These are phyloP conservation scores for Abrostola triplasia DNA, from an alignment of 2,888 invertebrate genomes.

Conservation along the genomic window DNA sequence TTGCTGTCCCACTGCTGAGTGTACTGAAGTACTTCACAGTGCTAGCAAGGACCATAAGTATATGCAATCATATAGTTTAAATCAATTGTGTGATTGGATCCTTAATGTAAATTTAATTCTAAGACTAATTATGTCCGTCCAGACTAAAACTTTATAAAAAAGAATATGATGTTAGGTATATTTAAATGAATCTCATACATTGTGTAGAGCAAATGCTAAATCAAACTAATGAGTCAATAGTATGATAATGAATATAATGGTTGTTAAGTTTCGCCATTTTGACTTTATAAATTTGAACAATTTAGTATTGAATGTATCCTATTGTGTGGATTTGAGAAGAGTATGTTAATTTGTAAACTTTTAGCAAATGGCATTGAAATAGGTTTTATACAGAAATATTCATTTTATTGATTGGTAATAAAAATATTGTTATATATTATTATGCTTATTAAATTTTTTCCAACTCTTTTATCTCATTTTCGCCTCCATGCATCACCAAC, in stretches of 20 bases:
- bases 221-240: constrained; percentile 25
- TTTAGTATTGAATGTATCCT: constrained; percentile 20
- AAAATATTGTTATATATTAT: neutral
- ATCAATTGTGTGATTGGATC: constrained; percentile 17
- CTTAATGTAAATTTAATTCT: constrained; percentile 16
- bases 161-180: constrained; percentile 16
- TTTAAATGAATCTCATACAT: constrained; percentile 50
- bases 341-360: constrained; percentile 18
- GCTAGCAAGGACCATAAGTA: too few species aligned
- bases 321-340: neutral
- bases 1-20: too few species aligned
- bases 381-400: neutral
- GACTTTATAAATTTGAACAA: constrained; percentile 14
- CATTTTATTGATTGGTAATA: neutral
- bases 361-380: constrained; percentile 4
- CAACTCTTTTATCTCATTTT: neutral
- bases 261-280: constrained; percentile 11
- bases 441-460: neutral
- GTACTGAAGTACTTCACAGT: too few species aligned
- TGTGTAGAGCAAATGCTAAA: constrained; percentile 22
- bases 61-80: too few species aligned
- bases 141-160: constrained; percentile 16
- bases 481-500: too few species aligned
- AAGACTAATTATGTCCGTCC: constrained; percentile 50
- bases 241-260: constrained; percentile 28